phyloP scores from a whole-genome alignment of 2,888 invertebrate genomes.

The Dynastes tityus region DNA sequence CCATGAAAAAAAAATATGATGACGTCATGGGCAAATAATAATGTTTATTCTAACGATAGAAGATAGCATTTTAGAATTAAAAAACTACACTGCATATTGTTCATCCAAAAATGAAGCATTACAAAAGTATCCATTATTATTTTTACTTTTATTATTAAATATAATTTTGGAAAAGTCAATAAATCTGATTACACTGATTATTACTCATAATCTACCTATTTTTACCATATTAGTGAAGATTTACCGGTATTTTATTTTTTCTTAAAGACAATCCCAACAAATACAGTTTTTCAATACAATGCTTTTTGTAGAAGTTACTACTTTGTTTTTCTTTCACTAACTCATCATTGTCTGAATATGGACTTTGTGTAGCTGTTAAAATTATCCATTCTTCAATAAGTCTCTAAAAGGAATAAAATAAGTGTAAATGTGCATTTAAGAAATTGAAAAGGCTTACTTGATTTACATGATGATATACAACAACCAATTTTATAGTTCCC shows the following conservation, averaged over 20 bases:
- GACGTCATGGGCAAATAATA: no score
- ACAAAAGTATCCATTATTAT: no score
- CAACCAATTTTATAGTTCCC: conserved; percentile 68
- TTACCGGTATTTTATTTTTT: conserved; percentile 43
- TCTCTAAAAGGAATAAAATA: conserved; percentile 50
- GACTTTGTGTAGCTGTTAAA: conserved; percentile 69
- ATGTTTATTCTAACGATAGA: no score
- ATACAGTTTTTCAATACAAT: conserved; percentile 59
- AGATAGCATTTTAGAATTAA: no score
- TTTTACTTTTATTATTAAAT: no score
- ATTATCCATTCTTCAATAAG: conserved; percentile 56
- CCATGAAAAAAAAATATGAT: no score
- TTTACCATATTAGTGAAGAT: not conserved
- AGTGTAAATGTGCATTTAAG: not conserved
- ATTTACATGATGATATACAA: conserved; percentile 71
- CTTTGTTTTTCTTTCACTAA: conserved; percentile 55
- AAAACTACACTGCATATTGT: no score
- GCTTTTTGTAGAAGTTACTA: conserved; percentile 51
- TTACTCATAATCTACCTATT: no score
- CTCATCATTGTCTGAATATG: conserved; percentile 70
- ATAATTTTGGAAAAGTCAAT: no score
- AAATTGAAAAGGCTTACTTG: conserved; percentile 63
- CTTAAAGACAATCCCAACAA: conserved; percentile 54
- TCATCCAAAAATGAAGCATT: no score
- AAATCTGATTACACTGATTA: no score